A percentile compares a stretch with the other conserved stretches of the same genome.
These are phyloP conservation scores for Pavo muticus DNA, from an alignment of 2,113 vertebrate species.

Conservation along the genomic window DNA sequence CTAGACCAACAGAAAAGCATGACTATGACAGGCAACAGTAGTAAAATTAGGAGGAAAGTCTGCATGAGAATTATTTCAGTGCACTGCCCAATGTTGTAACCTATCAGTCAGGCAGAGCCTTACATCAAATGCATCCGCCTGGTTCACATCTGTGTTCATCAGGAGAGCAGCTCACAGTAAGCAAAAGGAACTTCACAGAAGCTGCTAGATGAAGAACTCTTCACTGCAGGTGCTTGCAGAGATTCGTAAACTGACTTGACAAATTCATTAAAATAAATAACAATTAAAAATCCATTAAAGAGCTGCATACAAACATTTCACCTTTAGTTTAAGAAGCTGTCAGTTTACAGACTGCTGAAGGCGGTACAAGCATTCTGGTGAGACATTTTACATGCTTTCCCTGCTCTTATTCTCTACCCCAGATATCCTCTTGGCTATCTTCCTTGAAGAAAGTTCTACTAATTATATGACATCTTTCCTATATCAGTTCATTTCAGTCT, in stretches of 20 bases:
- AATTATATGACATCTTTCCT: background rate
- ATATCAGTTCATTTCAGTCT: background rate
- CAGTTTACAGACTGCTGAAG: background rate
- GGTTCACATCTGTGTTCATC: background rate
- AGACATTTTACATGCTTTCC: background rate
- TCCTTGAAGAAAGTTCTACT: background rate
- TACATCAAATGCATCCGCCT: background rate
- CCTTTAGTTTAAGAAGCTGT: background rate
- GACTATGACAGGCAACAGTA: background rate
- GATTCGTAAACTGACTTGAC: background rate
- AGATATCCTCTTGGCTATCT: background rate
- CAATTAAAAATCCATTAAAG: background rate
- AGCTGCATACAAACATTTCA: background rate
- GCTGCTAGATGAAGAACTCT: background rate
- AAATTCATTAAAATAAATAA: background rate
- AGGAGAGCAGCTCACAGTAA: background rate
- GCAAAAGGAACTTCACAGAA: background rate
- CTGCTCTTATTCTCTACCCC: background rate
- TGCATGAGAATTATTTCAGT: background rate
- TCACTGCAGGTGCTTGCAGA: background rate
- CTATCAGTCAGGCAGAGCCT: background rate
- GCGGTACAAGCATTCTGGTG: background rate
- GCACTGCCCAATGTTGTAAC: background rate
- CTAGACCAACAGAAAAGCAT: background rate
- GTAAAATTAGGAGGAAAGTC: background rate